Evolutionary conservation across 2,888 invertebrate species (phyloP), one percentile per base, ranked within the genome.

Genomic region (Eilema griseolum): DNA sequence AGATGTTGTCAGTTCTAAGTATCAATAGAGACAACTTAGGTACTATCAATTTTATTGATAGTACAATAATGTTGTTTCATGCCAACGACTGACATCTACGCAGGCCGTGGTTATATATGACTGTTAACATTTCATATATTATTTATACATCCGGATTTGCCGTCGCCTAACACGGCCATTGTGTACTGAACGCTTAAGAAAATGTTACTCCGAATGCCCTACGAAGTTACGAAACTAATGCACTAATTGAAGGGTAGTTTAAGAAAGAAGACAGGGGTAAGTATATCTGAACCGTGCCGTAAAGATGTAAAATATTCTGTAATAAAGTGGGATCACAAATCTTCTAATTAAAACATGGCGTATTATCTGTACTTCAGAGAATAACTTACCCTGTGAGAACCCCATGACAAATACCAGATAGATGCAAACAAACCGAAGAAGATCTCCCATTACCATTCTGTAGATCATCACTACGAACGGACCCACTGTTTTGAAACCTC

Each of bases 401-500:
- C 97, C 82, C 82, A 99, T 97, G 8, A 99, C 98, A 89, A 99
- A 99, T 5, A 99, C 99, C 76, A 99, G 95, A 89, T 99, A 99
- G 88, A 99, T 99, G 64, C 98, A 97, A 75, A 99, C 99, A 92
- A 99, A 99, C 78, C 99, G 96, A 33, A 99, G 95, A 41, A 99
- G 95, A 93, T 99, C 99, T 70, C 99, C 99, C 96, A 98, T 98
- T 65, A 99, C 98, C 99, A 99, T 99, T 78, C 99, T 97, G 93
- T 99, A 99, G 83, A 99, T 99, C 99, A 99, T 99, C 81, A 99
- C 98, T n/a, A 99, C 99, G 96, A 99, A 99, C 0, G 99, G 99
- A 5, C 99, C 99, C 1, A 99, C 99, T 0, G 99, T 98, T 93
- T 99, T 99, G 92, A 99, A 99, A 20, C 99, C 99, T 86, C 99